Conservation (phyloP, 1,140 invertebrate species). For the Leucophenga varia region DNA sequence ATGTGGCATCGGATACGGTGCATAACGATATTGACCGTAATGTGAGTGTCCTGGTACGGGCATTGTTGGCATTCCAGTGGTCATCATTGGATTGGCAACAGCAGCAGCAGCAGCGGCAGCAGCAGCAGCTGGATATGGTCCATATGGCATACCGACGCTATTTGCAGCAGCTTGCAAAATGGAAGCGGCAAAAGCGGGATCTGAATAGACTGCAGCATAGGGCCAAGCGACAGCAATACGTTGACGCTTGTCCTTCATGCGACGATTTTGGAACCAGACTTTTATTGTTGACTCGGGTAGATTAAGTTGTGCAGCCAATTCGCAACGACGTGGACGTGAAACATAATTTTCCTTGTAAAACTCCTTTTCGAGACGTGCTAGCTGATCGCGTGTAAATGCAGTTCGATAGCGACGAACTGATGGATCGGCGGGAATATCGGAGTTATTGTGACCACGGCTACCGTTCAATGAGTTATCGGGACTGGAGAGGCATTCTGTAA, state of each 20-base stretch:
- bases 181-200: slow-evolving; percentile 89
- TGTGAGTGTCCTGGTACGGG: slow-evolving; percentile 56
- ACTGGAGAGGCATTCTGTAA: slow-evolving; percentile 56
- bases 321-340: slow-evolving; percentile 88
- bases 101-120: slow-evolving; percentile 11
- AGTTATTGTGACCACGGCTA: slow-evolving; percentile 30
- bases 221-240: slow-evolving; percentile 92
- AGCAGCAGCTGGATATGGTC: slow-evolving; percentile 57
- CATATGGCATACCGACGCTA: slow-evolving; percentile 63
- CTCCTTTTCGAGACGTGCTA: slow-evolving; percentile 93
- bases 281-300: slow-evolving; percentile 98
- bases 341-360: slow-evolving; percentile 98
- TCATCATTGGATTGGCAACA: slow-evolving; percentile 55
- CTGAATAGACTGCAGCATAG: slow-evolving; percentile 87
- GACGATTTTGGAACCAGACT: slow-evolving; percentile 98
- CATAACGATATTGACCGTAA: slow-evolving; percentile 56
- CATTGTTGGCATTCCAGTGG: slow-evolving; percentile 58
- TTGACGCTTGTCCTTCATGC: slow-evolving; percentile 99
- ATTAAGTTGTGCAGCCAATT: slow-evolving; percentile 90
- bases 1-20: slow-evolving; percentile 56
- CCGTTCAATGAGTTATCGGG: slow-evolving; percentile 52
- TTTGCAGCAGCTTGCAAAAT: slow-evolving; percentile 85
- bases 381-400: slow-evolving; percentile 95
- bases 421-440: slow-evolving; percentile 60
- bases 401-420: slow-evolving; percentile 91